phyloP scores from a whole-genome alignment of 2,113 vertebrate genomes.

The Gobio gobio region DNA sequence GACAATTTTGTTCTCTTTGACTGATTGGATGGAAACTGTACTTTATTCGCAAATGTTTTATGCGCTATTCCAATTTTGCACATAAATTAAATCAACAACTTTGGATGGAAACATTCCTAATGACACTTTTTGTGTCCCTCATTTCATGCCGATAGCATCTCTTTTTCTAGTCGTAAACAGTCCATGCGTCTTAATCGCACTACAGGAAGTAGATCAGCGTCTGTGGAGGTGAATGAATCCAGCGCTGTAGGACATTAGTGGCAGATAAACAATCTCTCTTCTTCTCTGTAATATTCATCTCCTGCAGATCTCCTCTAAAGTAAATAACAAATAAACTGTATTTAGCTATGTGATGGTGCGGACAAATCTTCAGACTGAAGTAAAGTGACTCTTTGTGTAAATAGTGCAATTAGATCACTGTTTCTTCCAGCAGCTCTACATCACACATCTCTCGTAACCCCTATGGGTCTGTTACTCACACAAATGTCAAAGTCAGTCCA shows the following conservation, averaged over 20 bases:
- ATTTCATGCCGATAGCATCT: neutral
- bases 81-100: too few relatives aligned
- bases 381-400: slow-evolving; percentile 21
- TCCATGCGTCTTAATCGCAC: slow-evolving; percentile 22
- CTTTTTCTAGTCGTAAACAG: neutral
- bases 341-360: neutral
- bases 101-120: too few relatives aligned
- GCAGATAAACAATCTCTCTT: slow-evolving; percentile 21
- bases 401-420: slow-evolving; percentile 50
- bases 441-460: slow-evolving; percentile 40
- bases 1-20: too few relatives aligned
- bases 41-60: too few relatives aligned
- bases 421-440: neutral
- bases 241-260: slow-evolving; percentile 34
- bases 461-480: slow-evolving; percentile 42
- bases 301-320: neutral
- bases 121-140: neutral
- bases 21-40: too few relatives aligned
- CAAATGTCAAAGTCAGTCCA: slow-evolving; percentile 46
- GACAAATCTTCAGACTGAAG: neutral
- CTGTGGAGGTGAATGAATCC: slow-evolving; percentile 1
- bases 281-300: slow-evolving; percentile 25
- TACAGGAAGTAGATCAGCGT: slow-evolving; percentile 29
- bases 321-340: neutral
- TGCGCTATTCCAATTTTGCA: too few relatives aligned